These are phyloP conservation scores for Eurytemora carolleeae DNA, from an alignment of 1,140 invertebrate genomes.

Conservation along the genomic window DNA sequence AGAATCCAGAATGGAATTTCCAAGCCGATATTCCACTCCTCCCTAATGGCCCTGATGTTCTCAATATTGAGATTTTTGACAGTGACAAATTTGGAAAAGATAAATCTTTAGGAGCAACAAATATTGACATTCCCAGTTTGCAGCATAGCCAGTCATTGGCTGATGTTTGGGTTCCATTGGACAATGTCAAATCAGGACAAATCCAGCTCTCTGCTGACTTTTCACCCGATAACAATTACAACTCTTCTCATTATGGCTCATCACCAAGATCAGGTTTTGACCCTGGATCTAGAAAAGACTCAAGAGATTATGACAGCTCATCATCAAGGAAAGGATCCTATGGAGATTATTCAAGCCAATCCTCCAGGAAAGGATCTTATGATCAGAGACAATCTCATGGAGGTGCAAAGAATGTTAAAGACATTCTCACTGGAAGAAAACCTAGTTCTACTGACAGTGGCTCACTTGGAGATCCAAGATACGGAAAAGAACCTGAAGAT, in stretches of 20 bases:
- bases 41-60: neutral
- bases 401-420: neutral
- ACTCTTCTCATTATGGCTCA: too few relatives aligned
- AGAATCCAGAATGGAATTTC: slow-evolving; percentile 83
- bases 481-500: neutral
- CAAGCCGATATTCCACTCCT: slow-evolving; percentile 44
- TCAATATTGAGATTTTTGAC: neutral
- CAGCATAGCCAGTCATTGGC: neutral
- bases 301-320: neutral
- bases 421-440: neutral
- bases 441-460: neutral
- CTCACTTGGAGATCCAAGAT: slow-evolving; percentile 1
- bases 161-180: neutral
- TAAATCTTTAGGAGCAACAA: neutral
- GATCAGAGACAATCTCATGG: neutral
- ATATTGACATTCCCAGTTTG: neutral
- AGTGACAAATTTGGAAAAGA: neutral
- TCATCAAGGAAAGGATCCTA: neutral
- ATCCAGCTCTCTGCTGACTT: neutral
- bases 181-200: neutral
- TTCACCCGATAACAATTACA: too few relatives aligned
- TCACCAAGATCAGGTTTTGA: neutral
- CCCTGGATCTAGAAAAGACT: neutral
- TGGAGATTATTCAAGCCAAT: neutral
- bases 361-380: neutral